Conservation (phyloP, 2,797 vertebrate species). For the Gila robusta region DNA sequence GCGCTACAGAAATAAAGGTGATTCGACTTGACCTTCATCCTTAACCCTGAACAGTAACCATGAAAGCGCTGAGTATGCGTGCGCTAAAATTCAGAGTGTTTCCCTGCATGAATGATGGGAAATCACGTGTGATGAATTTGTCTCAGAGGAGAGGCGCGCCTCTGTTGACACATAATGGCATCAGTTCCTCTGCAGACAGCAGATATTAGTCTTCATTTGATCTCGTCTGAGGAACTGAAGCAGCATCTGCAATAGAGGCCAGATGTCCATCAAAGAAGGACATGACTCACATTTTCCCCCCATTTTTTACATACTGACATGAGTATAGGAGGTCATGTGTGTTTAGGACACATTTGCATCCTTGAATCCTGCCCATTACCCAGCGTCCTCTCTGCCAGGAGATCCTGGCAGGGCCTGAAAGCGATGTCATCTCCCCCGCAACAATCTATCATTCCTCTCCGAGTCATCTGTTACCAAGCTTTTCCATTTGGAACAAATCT, state of each 20-base stretch:
- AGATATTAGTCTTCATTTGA: slow-evolving; percentile 24
- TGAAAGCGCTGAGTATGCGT: not conserved
- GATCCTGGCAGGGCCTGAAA: slow-evolving; percentile 40
- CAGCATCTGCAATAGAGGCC: slow-evolving; percentile 43
- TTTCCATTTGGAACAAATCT: slow-evolving; percentile 47
- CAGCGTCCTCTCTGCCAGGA: slow-evolving; percentile 35
- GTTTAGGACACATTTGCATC: slow-evolving; percentile 15
- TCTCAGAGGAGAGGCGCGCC: not conserved
- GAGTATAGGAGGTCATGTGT: slow-evolving; percentile 22
- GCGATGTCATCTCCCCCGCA: not conserved
- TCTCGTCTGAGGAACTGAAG: not conserved
- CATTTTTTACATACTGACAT: slow-evolving; percentile 10
- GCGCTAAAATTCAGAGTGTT: not conserved
- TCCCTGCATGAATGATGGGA: not conserved
- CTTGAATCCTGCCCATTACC: slow-evolving; percentile 26
- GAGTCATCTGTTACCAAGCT: slow-evolving; percentile 38
- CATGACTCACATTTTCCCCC: slow-evolving; percentile 48
- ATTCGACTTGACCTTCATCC: not conserved
- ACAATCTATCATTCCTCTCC: slow-evolving; percentile 33
- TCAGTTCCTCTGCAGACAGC: slow-evolving; percentile 57
- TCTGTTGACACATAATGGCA: slow-evolving; percentile 51
- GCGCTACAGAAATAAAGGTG: not conserved
- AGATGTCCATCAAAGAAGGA: slow-evolving; percentile 65
- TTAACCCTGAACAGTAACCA: not conserved
- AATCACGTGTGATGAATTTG: not conserved